phyloP scores from a whole-genome alignment of 1,140 invertebrate genomes.

The Drosophila yakuba region DNA sequence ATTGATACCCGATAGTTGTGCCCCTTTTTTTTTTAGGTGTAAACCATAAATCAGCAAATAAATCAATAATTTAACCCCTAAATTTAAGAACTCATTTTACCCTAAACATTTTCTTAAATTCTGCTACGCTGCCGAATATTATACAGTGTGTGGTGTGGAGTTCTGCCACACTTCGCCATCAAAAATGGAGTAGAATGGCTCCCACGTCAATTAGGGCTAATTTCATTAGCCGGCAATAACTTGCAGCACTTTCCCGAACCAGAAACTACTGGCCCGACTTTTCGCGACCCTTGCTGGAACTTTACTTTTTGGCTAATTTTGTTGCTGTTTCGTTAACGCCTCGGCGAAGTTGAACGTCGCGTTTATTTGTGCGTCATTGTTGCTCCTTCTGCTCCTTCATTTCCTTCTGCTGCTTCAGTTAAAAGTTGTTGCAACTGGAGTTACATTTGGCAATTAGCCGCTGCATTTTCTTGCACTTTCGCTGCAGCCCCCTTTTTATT shows the following conservation, averaged over 20 bases:
- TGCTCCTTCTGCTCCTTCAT: neutral
- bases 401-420: constrained; percentile 6
- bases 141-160: constrained; percentile 8
- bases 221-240: constrained; percentile 81
- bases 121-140: neutral
- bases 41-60: neutral
- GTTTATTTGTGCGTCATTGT: constrained; percentile 70
- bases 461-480: constrained; percentile 60
- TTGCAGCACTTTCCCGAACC: constrained; percentile 64
- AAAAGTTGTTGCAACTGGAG: constrained; percentile 42
- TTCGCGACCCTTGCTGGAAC: constrained; percentile 27
- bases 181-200: constrained; percentile 29
- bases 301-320: constrained; percentile 81
- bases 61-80: neutral
- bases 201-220: constrained; percentile 79
- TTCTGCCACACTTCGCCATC: neutral
- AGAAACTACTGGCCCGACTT: constrained; percentile 48
- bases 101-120: constrained; percentile 1
- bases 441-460: constrained; percentile 79
- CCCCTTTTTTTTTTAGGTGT: too few species aligned
- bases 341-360: constrained; percentile 73
- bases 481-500: constrained; percentile 22
- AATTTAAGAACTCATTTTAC: neutral
- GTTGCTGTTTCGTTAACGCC: constrained; percentile 75
- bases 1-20: too few species aligned